Evolutionary conservation across 2,113 vertebrate genomes (phyloP), one percentile per base, ranked within the genome.

Genomic region (Lophochroa leadbeateri): DNA sequence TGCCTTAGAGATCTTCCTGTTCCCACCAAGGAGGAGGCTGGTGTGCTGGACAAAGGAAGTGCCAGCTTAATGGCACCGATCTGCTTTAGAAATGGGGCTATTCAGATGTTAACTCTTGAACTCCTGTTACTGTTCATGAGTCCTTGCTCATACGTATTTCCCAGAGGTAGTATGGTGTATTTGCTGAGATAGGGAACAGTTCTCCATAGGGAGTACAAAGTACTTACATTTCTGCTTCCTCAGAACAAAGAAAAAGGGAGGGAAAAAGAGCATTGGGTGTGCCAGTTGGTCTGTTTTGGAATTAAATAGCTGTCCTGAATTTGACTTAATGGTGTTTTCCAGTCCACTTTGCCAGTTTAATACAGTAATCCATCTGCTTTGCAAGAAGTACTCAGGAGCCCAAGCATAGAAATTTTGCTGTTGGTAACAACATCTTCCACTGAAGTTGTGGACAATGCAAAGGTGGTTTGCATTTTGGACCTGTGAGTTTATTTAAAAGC

Each of bases 131-230:
- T 27, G 0, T 21, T 39, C 27, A 29, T 4, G 33, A 67, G 13
- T 7, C 43, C 41, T 33, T 65, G 46, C 49, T 53, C 11, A 2
- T 1, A 3, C 8, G 0, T 8, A 2, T 11, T 47, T 49, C 50
- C 27, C 44, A 10, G 60, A 29, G 27, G 0, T 3, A 47, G 29
- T 9, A n/a, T 12, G 35, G 24, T 19, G 14, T 52, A 6, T 27
- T 8, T 37, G 57, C 10, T n/a, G 55, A 7, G 25, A 1, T 3
- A 49, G 12, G 37, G 50, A 67, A 4, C 70, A 52, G 0, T 0
- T 35, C 0, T 5, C 46, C 27, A 0, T 3, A 2, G 1, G 29
- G 13, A 28, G 8, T 3, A 52, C 25, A 29, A 13, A 58, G 5
- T 15, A 2, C n/a, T 58, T 33, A 3, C 17, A 6, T 18, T 60